phyloP scores from a whole-genome alignment of 1,140 invertebrate species.

The Temnothorax curvispinosus region DNA sequence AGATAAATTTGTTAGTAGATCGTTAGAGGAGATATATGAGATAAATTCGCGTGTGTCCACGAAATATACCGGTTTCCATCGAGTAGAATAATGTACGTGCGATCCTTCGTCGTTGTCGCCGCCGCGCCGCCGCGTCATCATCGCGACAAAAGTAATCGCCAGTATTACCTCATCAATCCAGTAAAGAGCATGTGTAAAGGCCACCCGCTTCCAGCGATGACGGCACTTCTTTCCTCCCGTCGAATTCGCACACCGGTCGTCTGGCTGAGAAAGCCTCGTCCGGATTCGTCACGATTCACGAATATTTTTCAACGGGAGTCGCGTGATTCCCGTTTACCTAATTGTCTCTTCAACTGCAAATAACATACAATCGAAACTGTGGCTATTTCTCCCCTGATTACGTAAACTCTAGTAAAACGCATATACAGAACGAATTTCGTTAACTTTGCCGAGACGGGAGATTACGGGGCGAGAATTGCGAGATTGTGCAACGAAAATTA shows the following conservation, averaged over 20 bases:
- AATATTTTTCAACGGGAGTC: conserved; percentile 3
- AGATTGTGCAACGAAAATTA: not conserved
- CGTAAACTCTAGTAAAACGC: not conserved
- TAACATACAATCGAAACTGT: not conserved
- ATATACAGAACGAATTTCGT: not conserved
- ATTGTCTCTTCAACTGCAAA: not conserved
- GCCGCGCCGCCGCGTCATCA: conserved; percentile 40
- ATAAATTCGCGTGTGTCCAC: not conserved
- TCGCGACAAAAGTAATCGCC: conserved; percentile 64
- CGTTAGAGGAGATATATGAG: not conserved
- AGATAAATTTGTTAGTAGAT: conserved; percentile 2
- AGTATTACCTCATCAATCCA: conserved; percentile 79
- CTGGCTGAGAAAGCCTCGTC: not conserved
- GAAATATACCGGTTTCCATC: not conserved
- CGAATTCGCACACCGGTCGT: conserved; percentile 15
- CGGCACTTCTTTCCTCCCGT: conserved; percentile 65
- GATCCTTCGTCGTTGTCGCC: conserved; percentile 23
- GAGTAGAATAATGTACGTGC: not conserved
- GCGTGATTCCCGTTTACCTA: not conserved
- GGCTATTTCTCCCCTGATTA: not conserved
- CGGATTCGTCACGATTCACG: not conserved
- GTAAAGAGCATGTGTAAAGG: conserved; percentile 71
- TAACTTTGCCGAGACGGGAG: not conserved
- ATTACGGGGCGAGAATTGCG: not conserved
- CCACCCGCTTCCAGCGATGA: conserved; percentile 78